A percentile compares a stretch with the other conserved stretches of the same genome.
Evolutionary conservation across 2,888 invertebrate genomes (phyloP).

Genomic region (Aphidius colemani): DNA sequence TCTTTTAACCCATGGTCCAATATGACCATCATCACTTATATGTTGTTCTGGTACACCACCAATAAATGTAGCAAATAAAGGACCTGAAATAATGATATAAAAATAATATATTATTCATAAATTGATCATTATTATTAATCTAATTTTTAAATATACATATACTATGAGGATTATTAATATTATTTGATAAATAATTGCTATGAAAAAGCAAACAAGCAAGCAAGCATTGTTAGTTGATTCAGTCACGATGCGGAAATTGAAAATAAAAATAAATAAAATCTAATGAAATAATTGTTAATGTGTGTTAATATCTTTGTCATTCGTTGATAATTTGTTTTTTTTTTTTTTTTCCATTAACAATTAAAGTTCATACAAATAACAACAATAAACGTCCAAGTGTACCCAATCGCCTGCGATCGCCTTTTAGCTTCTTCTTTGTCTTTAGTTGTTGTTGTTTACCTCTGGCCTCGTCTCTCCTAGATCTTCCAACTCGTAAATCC

Average conservation of each 20-base stretch:
- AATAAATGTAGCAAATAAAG: constrained; percentile 50
- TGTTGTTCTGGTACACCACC: constrained; percentile 52
- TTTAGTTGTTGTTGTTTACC: constrained; percentile 53
- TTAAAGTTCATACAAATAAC: constrained; percentile 36
- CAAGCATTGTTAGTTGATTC: background rate
- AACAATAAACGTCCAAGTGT: constrained; percentile 44
- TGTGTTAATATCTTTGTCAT: no score
- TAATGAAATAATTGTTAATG: background rate
- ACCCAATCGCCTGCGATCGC: constrained; percentile 56
- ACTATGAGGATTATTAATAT: background rate
- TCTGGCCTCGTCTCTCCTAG: constrained; percentile 51
- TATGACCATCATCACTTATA: constrained; percentile 47
- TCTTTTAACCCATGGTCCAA: constrained; percentile 54
- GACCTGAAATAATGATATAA: constrained; percentile 40
- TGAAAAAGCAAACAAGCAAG: background rate
- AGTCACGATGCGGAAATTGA: background rate
- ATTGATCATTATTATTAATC: background rate
- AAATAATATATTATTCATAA: background rate
- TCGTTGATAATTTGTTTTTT: background rate
- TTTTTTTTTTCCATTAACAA: constrained; percentile 16
- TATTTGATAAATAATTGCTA: background rate
- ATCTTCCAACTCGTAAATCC: constrained; percentile 44
- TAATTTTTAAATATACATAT: background rate
- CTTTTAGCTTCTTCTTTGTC: constrained; percentile 51
- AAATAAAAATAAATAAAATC: background rate